Conservation (phyloP, 1,140 invertebrate genomes). For the Drosophila pachea region DNA sequence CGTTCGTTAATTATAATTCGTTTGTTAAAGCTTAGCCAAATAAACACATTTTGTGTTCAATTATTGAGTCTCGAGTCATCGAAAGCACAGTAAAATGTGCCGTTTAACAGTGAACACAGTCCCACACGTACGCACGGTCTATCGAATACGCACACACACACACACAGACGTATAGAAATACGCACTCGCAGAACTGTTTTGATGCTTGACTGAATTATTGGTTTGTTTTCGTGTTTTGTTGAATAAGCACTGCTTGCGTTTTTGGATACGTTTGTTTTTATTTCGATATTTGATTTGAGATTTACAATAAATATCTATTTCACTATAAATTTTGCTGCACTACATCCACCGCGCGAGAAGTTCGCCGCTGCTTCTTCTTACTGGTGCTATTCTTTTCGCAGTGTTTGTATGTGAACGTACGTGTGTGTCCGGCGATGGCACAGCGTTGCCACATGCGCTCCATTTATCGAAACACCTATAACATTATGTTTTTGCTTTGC, state of each 20-base stretch:
- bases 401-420: constrained; percentile 55
- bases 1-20: too few relatives aligned
- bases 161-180: constrained; percentile 14
- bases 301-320: constrained; percentile 34
- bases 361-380: constrained; percentile 70
- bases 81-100: constrained; percentile 41
- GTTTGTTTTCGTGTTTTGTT: constrained; percentile 5
- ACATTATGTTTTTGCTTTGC: constrained; percentile 20
- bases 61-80: constrained; percentile 15
- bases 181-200: constrained; percentile 38
- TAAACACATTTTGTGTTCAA: constrained; percentile 34
- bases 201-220: constrained; percentile 21
- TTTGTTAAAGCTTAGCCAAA: constrained; percentile 18
- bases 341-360: constrained; percentile 57
- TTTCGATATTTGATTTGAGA: constrained; percentile 8
- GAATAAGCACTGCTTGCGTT: constrained; percentile 11
- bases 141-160: constrained; percentile 4
- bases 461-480: constrained; percentile 32
- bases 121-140: constrained; percentile 7
- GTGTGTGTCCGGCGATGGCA: constrained; percentile 42
- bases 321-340: constrained; percentile 44
- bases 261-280: not conserved
- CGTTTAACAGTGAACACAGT: constrained; percentile 39
- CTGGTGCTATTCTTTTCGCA: constrained; percentile 59
- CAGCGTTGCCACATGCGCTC: constrained; percentile 57